Conservation (phyloP, 37 sponge, comb jelly and placozoan species). For the Agelas oroides region DNA sequence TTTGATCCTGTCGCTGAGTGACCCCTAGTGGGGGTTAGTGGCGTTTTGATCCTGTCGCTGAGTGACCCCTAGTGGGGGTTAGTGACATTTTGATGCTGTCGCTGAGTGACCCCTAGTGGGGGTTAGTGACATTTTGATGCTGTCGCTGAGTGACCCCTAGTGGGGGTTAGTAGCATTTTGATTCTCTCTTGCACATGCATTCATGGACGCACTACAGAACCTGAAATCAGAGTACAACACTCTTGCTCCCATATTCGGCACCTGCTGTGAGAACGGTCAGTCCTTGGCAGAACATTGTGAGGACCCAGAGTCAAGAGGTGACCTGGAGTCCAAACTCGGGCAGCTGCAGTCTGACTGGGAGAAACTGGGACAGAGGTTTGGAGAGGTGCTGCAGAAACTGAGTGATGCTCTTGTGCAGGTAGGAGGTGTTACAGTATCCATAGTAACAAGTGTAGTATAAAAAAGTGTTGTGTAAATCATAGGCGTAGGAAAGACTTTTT, state of each 20-base stretch:
- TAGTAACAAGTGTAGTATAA: background rate
- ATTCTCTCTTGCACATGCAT: background rate
- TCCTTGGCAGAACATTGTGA: conserved; percentile 35
- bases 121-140: too few relatives aligned
- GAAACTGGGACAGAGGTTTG: conserved; percentile 27
- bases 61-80: too few relatives aligned
- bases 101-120: too few relatives aligned
- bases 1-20: too few relatives aligned
- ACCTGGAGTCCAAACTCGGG: conserved; percentile 9
- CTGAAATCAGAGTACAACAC: conserved; percentile 57
- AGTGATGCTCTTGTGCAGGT: conserved; percentile 40
- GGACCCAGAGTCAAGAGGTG: conserved; percentile 14
- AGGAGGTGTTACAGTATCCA: background rate
- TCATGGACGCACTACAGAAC: conserved; percentile 11
- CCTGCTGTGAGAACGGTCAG: conserved; percentile 51
- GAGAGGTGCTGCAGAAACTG: conserved; percentile 49
- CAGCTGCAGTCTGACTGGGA: conserved; percentile 63
- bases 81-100: background rate
- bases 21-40: too few relatives aligned
- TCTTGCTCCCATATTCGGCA: conserved; percentile 38
- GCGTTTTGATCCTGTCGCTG: background rate
- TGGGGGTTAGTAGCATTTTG: background rate
- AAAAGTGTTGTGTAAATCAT: too few relatives aligned
- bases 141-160: too few relatives aligned
- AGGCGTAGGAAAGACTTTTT: too few relatives aligned